phyloP scores from a whole-genome alignment of 2,797 vertebrate species.

The Gymnocypris eckloni region DNA sequence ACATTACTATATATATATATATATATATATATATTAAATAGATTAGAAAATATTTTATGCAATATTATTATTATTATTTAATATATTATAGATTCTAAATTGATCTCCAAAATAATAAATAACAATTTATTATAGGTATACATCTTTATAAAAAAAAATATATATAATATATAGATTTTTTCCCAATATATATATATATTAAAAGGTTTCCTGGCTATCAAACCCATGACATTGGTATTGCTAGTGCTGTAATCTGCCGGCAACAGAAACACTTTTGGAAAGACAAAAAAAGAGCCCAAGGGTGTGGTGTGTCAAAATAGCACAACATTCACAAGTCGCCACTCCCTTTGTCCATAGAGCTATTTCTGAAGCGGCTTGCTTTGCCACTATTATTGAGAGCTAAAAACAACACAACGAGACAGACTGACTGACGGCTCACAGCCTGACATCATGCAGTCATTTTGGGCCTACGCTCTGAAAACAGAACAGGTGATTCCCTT shows the following conservation, averaged over 20 bases:
- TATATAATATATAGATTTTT: too few relatives aligned
- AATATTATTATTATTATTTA: too few relatives aligned
- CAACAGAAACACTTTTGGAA: neutral
- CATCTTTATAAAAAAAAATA: too few relatives aligned
- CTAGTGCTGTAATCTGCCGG: neutral
- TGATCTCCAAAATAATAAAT: too few relatives aligned
- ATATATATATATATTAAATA: too few relatives aligned
- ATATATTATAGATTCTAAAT: too few relatives aligned
- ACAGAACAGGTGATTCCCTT: slow-evolving; percentile 41
- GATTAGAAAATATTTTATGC: too few relatives aligned
- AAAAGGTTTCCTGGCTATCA: neutral
- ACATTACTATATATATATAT: too few relatives aligned
- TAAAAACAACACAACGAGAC: slow-evolving; percentile 26
- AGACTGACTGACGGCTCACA: slow-evolving; percentile 17
- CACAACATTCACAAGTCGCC: neutral
- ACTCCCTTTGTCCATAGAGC: neutral
- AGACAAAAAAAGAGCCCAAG: neutral
- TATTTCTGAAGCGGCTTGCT: slow-evolving; percentile 23
- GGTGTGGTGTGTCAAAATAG: neutral
- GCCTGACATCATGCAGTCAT: slow-evolving; percentile 29
- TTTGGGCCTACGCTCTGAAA: slow-evolving; percentile 9
- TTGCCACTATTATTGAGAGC: slow-evolving; percentile 9
- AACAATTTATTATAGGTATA: too few relatives aligned
- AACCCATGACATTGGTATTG: neutral
- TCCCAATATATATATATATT: too few relatives aligned